Evolutionary conservation across 2,797 vertebrate species (phyloP).

Genomic region (Oophaga sylvatica): DNA sequence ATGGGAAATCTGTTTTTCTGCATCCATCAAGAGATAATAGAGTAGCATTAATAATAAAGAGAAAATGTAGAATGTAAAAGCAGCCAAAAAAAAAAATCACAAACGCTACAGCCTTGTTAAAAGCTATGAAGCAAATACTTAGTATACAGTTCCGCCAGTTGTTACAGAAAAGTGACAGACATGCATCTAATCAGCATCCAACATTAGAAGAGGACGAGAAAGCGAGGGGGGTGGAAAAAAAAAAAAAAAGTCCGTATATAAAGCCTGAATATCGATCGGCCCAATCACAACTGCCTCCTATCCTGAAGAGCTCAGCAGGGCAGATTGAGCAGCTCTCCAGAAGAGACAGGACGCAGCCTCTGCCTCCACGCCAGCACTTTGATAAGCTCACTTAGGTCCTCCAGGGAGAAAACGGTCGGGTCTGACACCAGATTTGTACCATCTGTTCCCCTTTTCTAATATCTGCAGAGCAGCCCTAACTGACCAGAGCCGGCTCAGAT

Average conservation of each 20-base stretch:
- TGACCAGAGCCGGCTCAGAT: constrained; percentile 50
- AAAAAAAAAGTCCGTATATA: constrained; percentile 18
- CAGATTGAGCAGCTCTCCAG: constrained; percentile 53
- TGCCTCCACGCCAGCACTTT: constrained; percentile 50
- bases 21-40: constrained; percentile 9
- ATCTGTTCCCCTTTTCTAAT: constrained; percentile 54
- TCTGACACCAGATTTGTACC: constrained; percentile 62
- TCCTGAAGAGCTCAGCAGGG: constrained; percentile 59
- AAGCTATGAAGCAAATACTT: not conserved
- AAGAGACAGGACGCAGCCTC: constrained; percentile 53
- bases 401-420: constrained; percentile 60
- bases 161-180: not conserved
- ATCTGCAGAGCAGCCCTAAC: constrained; percentile 43
- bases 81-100: not conserved
- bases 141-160: not conserved
- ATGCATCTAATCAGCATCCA: constrained; percentile 21
- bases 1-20: constrained; percentile 18
- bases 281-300: constrained; percentile 52
- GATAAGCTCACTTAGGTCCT: constrained; percentile 57
- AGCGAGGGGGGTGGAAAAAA: not conserved
- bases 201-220: not conserved
- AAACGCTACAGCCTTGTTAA: not conserved
- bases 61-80: not conserved
- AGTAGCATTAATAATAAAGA: not conserved
- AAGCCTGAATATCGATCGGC: constrained; percentile 52